Base-by-base conservation (phyloP, 2,888 invertebrate genomes). In the Acleris holmiana region DNA sequence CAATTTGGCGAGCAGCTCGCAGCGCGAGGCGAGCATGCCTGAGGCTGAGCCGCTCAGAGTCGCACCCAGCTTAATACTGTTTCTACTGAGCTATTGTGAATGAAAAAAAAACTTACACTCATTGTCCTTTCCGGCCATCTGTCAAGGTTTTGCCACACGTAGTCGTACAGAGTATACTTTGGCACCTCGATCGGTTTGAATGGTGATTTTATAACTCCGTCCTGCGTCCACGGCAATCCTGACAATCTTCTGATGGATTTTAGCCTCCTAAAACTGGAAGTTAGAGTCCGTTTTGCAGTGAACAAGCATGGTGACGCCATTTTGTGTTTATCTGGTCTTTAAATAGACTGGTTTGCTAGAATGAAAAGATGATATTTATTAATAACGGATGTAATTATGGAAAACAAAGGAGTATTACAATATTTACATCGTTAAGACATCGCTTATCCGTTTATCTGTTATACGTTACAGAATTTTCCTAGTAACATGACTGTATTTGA, bases 111-210 rank as follows among this genome's bases (percentile, higher is more conserved):
- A 93, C 94, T 94, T 80, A 95, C 96, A 78, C 94, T 71, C 41
- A 94, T 93, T 5, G 94, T 94, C 70, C 93, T 91, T 61, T 95
- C 91, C 4, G 94, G 93, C 95, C 95, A 96, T 83, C 90, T 94
- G 19, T 94, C 93, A 56, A 95, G 75, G 76, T 94, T 90, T 68
- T 87, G 85, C 95, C 95, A 95, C 4, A 96, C 86, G 68, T 93
- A 94, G 71, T 95, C 94, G 61, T 94, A 89, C 58, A 95, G 67
- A 1, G 94, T 91, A 17, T 87, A 75, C 69, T 94, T 93, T 0
- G 94, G 93, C 51, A 93, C 79, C 13, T 89, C 84, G 3, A 94
- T 76, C 25, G 86, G 81, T n/a, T 91, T 91, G 68, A 82, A 93
- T 0, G 93, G 93, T 0, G 91, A 96, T 56, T 78, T 84, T n/a